Conservation (phyloP, 1,140 invertebrate genomes). For the Caenorhabditis tropicalis region DNA sequence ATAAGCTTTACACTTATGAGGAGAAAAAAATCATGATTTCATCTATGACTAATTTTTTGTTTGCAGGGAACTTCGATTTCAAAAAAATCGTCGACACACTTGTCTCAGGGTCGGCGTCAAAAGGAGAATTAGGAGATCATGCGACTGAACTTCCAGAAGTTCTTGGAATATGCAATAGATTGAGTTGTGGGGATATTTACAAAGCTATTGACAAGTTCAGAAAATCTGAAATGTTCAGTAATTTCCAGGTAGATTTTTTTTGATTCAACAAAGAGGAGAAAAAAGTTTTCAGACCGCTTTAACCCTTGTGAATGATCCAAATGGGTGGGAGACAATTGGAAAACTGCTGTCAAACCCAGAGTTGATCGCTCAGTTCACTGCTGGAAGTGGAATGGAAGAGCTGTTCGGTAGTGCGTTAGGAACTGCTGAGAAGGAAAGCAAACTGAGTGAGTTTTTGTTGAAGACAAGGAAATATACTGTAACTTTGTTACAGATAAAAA, state of each 20-base stretch:
- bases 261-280: background rate
- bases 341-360: constrained; percentile 69
- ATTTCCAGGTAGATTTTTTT: constrained; percentile 63
- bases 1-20: constrained; percentile 48
- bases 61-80: constrained; percentile 60
- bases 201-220: constrained; percentile 70
- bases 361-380: constrained; percentile 67
- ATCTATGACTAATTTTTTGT: background rate
- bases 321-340: constrained; percentile 69
- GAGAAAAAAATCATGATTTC: background rate
- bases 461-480: background rate
- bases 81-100: constrained; percentile 65
- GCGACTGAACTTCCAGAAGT: constrained; percentile 69
- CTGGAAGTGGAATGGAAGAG: constrained; percentile 33
- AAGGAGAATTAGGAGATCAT: constrained; percentile 68
- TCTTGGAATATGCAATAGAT: constrained; percentile 69
- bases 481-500: constrained; percentile 5
- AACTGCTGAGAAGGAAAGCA: constrained; percentile 46
- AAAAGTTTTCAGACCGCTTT: constrained; percentile 65
- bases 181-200: constrained; percentile 71
- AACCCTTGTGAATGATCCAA: constrained; percentile 67
- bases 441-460: background rate
- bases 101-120: constrained; percentile 60
- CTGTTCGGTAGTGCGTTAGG: constrained; percentile 57
- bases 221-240: constrained; percentile 69